Conservation (phyloP, 2,888 invertebrate species). For the Ecliptopera silaceata region DNA sequence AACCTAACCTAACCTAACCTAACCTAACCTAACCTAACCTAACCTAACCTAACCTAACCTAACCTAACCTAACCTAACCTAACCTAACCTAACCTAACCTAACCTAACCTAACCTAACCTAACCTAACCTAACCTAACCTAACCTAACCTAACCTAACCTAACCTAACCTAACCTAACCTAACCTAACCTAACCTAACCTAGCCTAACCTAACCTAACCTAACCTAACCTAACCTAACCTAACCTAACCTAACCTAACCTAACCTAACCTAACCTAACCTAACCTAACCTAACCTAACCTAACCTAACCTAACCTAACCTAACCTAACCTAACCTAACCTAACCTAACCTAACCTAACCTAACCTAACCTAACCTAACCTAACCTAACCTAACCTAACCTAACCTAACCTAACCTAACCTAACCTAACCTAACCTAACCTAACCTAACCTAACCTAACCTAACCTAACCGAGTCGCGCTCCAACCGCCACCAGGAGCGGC, state of each 20-base stretch:
- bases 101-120: constrained; percentile 23
- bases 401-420: constrained; percentile 10
- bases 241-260: too few species aligned
- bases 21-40: constrained; percentile 30
- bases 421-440: constrained; percentile 1
- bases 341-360: too few species aligned
- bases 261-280: too few species aligned
- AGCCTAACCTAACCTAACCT: constrained; percentile 7
- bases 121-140: constrained; percentile 24
- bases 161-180: constrained; percentile 7
- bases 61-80: constrained; percentile 13
- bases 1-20: constrained; percentile 39
- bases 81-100: constrained; percentile 14
- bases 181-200: constrained; percentile 14
- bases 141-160: constrained; percentile 17
- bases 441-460: background rate
- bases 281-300: constrained; percentile 10
- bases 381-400: too few species aligned
- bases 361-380: background rate
- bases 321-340: too few species aligned
- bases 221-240: constrained; percentile 11
- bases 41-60: constrained; percentile 16
- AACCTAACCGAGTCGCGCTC: background rate
- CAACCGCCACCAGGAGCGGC: too few species aligned
- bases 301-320: too few species aligned